Evolutionary conservation across 2,797 vertebrate genomes (phyloP), one percentile per base, ranked within the genome.

Genomic region (Momotus momota): DNA sequence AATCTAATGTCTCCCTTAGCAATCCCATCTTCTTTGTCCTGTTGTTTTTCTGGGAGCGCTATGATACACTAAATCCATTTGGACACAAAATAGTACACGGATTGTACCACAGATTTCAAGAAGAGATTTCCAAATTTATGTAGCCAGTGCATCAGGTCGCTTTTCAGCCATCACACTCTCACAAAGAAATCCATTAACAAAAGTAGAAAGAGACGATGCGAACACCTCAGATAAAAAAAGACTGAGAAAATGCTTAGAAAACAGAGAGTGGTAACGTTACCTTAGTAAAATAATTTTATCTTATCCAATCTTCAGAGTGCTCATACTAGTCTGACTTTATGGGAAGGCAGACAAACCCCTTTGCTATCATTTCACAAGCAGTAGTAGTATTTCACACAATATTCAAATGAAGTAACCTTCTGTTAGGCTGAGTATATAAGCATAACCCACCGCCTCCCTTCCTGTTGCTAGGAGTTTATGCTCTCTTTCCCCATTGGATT

Each of bases 1-100:
- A 94, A 96, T 95, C 82, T 94, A 95, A 95, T 84, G 66, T 75
- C 91, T 96, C 90, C 91, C 94, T 90, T 29, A 94, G 74, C 85
- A 94, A 94, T 90, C 85, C 64, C 73, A 95, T 93, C 85, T 92
- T 91, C 91, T 96, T 88, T 83, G 89, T 72, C 71, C 86, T 91
- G 78, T 84, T 88, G 82, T 92, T 96, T 96, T 84, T 86, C 88
- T 85, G 33, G 83, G 12, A 92, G 67, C 0, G 1, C 88, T 95
- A 88, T 90, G 87, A 92, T 86, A 87, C 83, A 54, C 85, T 90
- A 94, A 96, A 96, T 93, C 88, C 90, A 88, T 86, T 88, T 94
- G 85, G 85, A 94, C 82, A 84, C 89, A 49, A 60, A 69, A 62
- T 9, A 70, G 69, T 60, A 73, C 82, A 38, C 0, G 0, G 48